phyloP scores from a whole-genome alignment of 2,797 vertebrate genomes.

The Notoglanidium macrostoma region DNA sequence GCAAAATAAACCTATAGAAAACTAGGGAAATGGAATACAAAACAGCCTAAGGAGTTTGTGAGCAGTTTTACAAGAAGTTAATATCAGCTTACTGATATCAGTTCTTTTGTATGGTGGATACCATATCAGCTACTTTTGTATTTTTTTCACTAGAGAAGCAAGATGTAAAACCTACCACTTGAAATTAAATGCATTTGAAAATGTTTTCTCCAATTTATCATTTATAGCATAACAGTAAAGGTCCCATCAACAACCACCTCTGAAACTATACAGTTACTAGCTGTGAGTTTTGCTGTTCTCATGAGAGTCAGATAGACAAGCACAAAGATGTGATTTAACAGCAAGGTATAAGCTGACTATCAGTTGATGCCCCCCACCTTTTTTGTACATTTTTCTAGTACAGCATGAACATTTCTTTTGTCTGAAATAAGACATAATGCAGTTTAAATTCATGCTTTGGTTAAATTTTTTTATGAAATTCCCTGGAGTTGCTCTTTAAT shows the following conservation, averaged over 20 bases:
- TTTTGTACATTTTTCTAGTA: not conserved
- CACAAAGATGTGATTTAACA: not conserved
- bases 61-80: not conserved
- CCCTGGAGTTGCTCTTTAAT: not conserved
- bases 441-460: not conserved
- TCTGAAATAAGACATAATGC: not conserved
- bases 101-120: no score
- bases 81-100: no score
- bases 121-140: not conserved
- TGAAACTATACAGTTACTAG: not conserved
- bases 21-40: not conserved
- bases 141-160: not conserved
- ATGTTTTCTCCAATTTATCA: not conserved
- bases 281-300: not conserved
- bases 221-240: not conserved
- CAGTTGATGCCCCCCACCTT: not conserved
- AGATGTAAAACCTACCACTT: not conserved
- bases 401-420: not conserved
- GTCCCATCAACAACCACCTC: not conserved
- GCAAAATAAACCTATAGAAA: not conserved
- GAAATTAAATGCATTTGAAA: not conserved
- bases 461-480: not conserved
- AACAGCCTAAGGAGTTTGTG: not conserved
- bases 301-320: not conserved
- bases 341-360: no score